phyloP scores from a whole-genome alignment of 2,113 vertebrate species.

The Thalassarche chlororhynchos region DNA sequence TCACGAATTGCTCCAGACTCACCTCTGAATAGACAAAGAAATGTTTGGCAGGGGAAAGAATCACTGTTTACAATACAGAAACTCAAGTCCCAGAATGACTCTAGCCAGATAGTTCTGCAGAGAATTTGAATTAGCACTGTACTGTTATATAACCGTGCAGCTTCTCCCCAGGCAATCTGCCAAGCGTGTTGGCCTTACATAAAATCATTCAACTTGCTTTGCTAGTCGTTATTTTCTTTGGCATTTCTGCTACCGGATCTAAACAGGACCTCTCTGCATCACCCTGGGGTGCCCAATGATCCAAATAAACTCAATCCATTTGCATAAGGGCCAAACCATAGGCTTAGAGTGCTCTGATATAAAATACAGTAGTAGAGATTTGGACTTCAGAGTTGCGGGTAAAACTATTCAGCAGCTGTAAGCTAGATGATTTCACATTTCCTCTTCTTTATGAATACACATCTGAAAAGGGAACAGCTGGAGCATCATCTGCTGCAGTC shows the following conservation, averaged over 20 bases:
- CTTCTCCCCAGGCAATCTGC: slow-evolving; percentile 58
- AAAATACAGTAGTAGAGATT: background rate
- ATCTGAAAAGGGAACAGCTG: background rate
- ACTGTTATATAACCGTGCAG: slow-evolving; percentile 46
- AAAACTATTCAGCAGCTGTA: background rate
- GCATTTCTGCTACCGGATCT: slow-evolving; percentile 45
- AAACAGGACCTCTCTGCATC: slow-evolving; percentile 6
- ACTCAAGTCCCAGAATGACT: slow-evolving; percentile 49
- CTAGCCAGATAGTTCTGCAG: slow-evolving; percentile 20
- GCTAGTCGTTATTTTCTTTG: slow-evolving; percentile 10
- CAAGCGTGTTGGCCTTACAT: slow-evolving; percentile 50
- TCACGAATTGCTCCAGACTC: slow-evolving; percentile 49
- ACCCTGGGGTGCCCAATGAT: background rate
- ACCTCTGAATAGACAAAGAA: slow-evolving; percentile 44
- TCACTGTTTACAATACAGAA: slow-evolving; percentile 54
- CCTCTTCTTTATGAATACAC: background rate
- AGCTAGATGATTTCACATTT: background rate
- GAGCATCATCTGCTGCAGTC: background rate
- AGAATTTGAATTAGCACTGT: slow-evolving; percentile 60
- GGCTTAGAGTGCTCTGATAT: background rate
- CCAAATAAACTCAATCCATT: background rate
- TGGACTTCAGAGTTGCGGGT: background rate
- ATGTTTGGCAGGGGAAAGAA: slow-evolving; percentile 28
- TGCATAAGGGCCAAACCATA: background rate
- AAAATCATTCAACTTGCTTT: slow-evolving; percentile 37